Evolutionary conservation across 2,888 invertebrate species (phyloP).

Genomic region (Ophion obscuratus): DNA sequence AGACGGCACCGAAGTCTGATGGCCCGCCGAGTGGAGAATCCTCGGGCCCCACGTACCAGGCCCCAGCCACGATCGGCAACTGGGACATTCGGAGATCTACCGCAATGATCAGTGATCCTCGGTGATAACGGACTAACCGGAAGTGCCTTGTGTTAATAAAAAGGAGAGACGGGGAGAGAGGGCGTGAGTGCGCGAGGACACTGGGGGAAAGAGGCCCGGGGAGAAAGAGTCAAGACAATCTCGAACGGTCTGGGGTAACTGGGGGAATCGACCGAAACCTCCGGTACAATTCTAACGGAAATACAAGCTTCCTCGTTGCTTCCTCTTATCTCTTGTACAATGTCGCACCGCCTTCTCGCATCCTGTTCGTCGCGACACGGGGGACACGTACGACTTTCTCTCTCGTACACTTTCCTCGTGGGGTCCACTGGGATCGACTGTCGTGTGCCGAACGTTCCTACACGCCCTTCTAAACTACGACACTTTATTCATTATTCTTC

Average conservation of each 20-base stretch:
- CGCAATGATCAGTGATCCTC: not conserved
- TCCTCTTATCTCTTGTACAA: too few species aligned
- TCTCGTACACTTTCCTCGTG: not conserved
- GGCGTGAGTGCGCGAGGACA: not conserved
- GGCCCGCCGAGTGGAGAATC: slow-evolving; percentile 79
- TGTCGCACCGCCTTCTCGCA: not conserved
- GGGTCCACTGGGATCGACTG: not conserved
- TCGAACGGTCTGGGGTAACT: too few species aligned
- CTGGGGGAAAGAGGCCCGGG: not conserved
- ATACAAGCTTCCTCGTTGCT: not conserved
- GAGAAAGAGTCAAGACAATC: not conserved
- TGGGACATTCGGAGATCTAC: slow-evolving; percentile 70
- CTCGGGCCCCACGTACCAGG: slow-evolving; percentile 75
- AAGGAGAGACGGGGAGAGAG: not conserved
- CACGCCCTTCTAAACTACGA: not conserved
- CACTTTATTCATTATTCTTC: not conserved
- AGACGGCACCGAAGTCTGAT: slow-evolving; percentile 94
- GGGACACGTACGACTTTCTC: not conserved
- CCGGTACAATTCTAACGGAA: not conserved
- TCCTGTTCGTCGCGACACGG: not conserved
- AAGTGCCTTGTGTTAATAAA: slow-evolving; percentile 77
- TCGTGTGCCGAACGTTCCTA: not conserved
- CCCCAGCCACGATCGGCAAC: slow-evolving; percentile 59
- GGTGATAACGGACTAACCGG: slow-evolving; percentile 74
- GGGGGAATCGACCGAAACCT: too few species aligned